phyloP scores from a whole-genome alignment of 1,140 invertebrate species.

The Bombus affinis region DNA sequence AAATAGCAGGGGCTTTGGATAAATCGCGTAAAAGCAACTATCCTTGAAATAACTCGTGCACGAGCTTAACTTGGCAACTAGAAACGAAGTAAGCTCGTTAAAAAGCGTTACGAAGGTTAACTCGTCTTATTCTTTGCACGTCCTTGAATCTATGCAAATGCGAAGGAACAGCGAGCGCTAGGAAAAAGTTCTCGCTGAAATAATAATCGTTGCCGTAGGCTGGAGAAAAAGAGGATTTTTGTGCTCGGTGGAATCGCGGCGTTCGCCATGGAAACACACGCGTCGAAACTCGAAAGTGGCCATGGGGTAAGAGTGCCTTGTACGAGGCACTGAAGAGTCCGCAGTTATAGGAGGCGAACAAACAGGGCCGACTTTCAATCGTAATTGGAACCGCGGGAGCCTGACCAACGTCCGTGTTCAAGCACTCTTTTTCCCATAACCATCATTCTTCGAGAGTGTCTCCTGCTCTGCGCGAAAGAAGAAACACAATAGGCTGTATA shows the following conservation, averaged over 20 bases:
- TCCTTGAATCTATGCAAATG: too few species aligned
- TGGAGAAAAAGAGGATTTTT: constrained; percentile 8
- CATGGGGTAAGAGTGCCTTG: constrained; percentile 64
- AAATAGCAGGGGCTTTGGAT: constrained; percentile 20
- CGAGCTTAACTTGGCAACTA: background rate
- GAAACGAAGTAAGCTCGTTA: background rate
- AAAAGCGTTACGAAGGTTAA: background rate
- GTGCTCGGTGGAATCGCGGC: constrained; percentile 14
- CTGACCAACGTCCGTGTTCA: constrained; percentile 79
- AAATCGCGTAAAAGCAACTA: constrained; percentile 29
- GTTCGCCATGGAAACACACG: constrained; percentile 67
- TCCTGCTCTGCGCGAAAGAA: constrained; percentile 59
- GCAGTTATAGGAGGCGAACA: constrained; percentile 68
- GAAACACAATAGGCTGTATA: constrained; percentile 65
- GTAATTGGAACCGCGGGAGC: constrained; percentile 75
- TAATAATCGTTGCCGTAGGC: constrained; percentile 15
- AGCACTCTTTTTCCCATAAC: constrained; percentile 76
- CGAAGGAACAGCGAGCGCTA: background rate
- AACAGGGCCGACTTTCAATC: constrained; percentile 69
- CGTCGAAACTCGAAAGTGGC: constrained; percentile 61
- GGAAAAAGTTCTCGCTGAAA: background rate
- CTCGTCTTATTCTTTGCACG: background rate
- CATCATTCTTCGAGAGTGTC: constrained; percentile 75
- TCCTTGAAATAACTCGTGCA: background rate
- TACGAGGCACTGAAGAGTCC: constrained; percentile 67